phyloP scores from a whole-genome alignment of 2,797 vertebrate genomes.

The Natrix natrix region DNA sequence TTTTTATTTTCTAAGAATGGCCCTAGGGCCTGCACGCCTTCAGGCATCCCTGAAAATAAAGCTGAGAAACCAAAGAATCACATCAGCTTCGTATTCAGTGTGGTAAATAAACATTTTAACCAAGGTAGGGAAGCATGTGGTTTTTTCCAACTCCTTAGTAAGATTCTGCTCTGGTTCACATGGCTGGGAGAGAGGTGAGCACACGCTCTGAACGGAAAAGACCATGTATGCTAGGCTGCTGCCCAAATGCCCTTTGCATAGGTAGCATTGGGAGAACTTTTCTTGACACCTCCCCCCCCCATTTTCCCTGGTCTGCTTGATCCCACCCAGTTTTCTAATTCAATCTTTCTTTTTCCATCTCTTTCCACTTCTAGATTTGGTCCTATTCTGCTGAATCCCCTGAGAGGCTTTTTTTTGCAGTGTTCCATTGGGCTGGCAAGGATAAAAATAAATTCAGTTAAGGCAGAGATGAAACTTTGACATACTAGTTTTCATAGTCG shows the following conservation, averaged over 20 bases:
- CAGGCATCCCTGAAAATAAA: not conserved
- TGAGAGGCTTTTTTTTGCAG: not conserved
- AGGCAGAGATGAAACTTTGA: not conserved
- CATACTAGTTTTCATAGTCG: not conserved
- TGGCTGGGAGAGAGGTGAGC: not conserved
- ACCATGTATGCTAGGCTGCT: not conserved
- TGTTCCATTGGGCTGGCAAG: not conserved
- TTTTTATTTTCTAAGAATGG: not conserved
- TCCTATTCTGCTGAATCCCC: not conserved
- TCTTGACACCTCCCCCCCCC: fast-evolving
- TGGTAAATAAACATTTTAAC: not conserved
- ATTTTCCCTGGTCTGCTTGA: not conserved
- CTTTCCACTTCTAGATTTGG: not conserved
- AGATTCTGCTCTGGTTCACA: not conserved
- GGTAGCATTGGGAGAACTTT: not conserved
- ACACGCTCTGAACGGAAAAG: not conserved
- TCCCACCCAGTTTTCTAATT: not conserved
- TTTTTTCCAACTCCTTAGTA: not conserved
- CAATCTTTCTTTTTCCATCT: not conserved
- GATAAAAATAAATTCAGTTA: not conserved
- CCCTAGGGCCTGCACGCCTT: not conserved
- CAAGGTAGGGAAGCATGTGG: not conserved
- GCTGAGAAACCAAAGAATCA: not conserved
- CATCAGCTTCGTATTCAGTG: not conserved
- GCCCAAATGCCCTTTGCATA: not conserved